Conservation (phyloP, 2,888 invertebrate genomes). For the Tenthredo livida region DNA sequence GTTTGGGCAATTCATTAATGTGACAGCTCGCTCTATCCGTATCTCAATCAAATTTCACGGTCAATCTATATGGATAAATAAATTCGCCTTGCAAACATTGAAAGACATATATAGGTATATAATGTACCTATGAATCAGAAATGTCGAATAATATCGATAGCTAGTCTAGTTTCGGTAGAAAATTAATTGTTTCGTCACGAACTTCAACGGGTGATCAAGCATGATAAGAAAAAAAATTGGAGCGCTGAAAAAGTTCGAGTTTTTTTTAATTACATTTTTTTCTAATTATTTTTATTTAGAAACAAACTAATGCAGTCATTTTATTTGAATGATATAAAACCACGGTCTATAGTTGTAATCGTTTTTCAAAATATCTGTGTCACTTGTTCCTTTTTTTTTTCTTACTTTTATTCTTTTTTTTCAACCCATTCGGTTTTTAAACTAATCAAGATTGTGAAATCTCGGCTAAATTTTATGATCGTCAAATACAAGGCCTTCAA, state of each 20-base stretch:
- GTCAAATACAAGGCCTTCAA: not conserved
- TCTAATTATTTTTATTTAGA: not conserved
- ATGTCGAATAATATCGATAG: not conserved
- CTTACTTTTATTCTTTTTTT: not conserved
- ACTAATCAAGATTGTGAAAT: not conserved
- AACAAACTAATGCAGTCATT: not conserved
- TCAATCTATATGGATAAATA: not conserved
- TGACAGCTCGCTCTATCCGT: conserved; percentile 19
- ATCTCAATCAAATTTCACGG: conserved; percentile 41
- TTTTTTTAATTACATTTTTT: too few relatives aligned
- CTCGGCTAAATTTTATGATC: not conserved
- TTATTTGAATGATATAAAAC: not conserved
- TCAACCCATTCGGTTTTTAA: not conserved
- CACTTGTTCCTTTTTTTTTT: not conserved
- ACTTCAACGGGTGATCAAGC: not conserved
- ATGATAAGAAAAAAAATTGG: not conserved
- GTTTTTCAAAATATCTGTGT: not conserved
- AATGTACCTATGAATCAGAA: not conserved
- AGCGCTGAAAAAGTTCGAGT: not conserved
- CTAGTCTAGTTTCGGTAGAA: not conserved
- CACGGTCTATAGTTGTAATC: not conserved
- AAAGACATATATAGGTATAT: not conserved
- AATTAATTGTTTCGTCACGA: not conserved
- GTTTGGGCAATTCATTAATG: conserved; percentile 12
- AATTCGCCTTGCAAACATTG: not conserved